These are phyloP conservation scores for Ormia ochracea DNA, from an alignment of 2,888 invertebrate genomes.

Conservation along the genomic window DNA sequence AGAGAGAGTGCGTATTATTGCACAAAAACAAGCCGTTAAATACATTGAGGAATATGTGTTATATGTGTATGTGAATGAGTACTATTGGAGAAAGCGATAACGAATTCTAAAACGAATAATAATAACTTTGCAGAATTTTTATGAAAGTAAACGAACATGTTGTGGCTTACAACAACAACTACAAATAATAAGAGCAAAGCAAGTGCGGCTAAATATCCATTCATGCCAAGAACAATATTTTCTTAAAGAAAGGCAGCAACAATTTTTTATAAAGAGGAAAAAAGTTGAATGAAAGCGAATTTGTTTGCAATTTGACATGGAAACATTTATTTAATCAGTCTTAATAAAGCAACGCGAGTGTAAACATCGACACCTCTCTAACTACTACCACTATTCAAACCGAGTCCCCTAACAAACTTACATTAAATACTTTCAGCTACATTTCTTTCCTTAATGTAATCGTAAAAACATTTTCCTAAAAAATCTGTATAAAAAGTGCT, in stretches of 20 bases:
- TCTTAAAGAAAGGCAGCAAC: neutral
- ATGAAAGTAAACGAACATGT: conserved; percentile 32
- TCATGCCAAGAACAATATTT: conserved; percentile 7
- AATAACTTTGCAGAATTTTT: conserved; percentile 22
- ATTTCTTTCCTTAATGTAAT: neutral
- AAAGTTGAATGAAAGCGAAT: conserved; percentile 50
- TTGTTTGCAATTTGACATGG: conserved; percentile 48
- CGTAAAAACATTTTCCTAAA: neutral
- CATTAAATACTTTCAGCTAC: neutral
- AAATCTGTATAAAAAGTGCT: neutral
- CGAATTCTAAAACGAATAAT: no score
- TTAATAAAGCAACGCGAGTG: conserved; percentile 59
- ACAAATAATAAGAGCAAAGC: neutral
- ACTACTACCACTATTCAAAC: conserved; percentile 8
- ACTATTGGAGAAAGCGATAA: neutral
- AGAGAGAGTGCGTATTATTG: neutral
- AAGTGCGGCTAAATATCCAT: conserved; percentile 6
- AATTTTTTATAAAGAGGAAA: conserved; percentile 16
- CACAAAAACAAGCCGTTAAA: conserved; percentile 27
- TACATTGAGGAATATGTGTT: neutral
- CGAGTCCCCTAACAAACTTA: neutral
- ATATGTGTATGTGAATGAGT: neutral
- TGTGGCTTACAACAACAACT: neutral
- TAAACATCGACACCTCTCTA: conserved; percentile 53
- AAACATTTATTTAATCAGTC: conserved; percentile 55